Percentiles rank a stretch among this genome's conserved stretches.
These are phyloP conservation scores for Syngnathus acus DNA, from an alignment of 2,797 vertebrate species.

Conservation along the genomic window DNA sequence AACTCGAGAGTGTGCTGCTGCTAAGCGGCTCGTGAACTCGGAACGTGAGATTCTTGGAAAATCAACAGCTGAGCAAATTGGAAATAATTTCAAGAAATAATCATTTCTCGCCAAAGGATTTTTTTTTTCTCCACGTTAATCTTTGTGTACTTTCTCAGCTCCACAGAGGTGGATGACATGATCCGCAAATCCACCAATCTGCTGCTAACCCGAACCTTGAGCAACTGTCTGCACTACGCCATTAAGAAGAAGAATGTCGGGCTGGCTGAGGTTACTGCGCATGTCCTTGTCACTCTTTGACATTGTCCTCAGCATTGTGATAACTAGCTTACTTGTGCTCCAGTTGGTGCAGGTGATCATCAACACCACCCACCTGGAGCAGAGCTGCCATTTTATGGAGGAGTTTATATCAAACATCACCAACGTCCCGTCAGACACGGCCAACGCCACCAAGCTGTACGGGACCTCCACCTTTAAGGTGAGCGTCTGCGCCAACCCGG, in stretches of 20 bases:
- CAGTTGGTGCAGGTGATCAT: constrained; percentile 97
- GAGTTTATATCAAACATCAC: constrained; percentile 98
- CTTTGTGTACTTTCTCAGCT: constrained; percentile 63
- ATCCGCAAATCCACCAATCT: constrained; percentile 95
- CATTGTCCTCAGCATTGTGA: not conserved
- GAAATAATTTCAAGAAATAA: too few relatives aligned
- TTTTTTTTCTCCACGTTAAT: too few relatives aligned
- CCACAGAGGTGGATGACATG: constrained; percentile 95
- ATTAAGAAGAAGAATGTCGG: constrained; percentile 94
- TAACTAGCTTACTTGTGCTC: not conserved
- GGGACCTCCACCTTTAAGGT: constrained; percentile 97
- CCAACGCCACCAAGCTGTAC: constrained; percentile 89
- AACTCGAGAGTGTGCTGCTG: constrained; percentile 25
- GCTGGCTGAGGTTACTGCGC: constrained; percentile 78
- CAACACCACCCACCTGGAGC: constrained; percentile 93
- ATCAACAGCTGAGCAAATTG: not conserved
- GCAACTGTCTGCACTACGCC: constrained; percentile 87
- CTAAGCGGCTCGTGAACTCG: constrained; percentile 37
- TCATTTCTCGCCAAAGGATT: too few relatives aligned
- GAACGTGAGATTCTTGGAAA: constrained; percentile 14
- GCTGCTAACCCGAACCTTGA: constrained; percentile 87
- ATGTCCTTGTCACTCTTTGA: too few relatives aligned
- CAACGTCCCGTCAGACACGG: constrained; percentile 85
- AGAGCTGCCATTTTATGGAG: constrained; percentile 90
- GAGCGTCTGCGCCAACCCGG: not conserved